Evolutionary conservation across 2,888 invertebrate species (phyloP).

Genomic region (Trichopoda pennipes): DNA sequence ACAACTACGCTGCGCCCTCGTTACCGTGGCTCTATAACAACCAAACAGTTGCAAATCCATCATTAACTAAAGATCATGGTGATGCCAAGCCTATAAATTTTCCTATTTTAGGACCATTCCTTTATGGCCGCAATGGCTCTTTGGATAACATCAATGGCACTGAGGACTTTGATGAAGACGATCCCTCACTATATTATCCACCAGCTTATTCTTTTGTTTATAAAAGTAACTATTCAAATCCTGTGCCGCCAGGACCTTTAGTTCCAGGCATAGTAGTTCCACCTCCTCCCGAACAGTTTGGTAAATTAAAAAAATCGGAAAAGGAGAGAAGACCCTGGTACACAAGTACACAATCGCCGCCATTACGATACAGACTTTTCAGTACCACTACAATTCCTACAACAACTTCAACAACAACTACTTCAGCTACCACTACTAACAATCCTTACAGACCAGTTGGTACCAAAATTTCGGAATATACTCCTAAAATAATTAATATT

Average conservation of each 20-base stretch:
- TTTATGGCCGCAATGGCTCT: conserved; percentile 80
- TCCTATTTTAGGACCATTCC: conserved; percentile 76
- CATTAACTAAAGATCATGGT: conserved; percentile 58
- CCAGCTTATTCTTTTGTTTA: conserved; percentile 94
- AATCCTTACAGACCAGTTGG: conserved; percentile 73
- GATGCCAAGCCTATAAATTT: conserved; percentile 71
- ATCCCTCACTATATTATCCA: conserved; percentile 94
- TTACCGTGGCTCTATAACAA: conserved; percentile 82
- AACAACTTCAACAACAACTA: conserved; percentile 61
- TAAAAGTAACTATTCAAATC: conserved; percentile 87
- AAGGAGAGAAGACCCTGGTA: conserved; percentile 77
- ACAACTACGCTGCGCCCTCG: conserved; percentile 84
- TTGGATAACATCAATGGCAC: conserved; percentile 83
- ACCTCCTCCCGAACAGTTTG: conserved; percentile 93
- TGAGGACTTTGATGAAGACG: conserved; percentile 92
- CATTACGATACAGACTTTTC: conserved; percentile 60
- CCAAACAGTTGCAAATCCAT: conserved; percentile 75
- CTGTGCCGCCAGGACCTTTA: conserved; percentile 90
- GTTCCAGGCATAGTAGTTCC: conserved; percentile 94
- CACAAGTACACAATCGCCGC: conserved; percentile 62
- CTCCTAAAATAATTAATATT: conserved; percentile 74
- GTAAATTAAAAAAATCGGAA: conserved; percentile 84
- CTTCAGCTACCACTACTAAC: conserved; percentile 63
- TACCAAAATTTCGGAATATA: conserved; percentile 74
- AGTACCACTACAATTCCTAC: conserved; percentile 73